Percentiles rank a stretch among this genome's conserved stretches.
These are phyloP conservation scores for Chamaetylas fuelleborni DNA, from an alignment of 2,113 vertebrate species.

Conservation along the genomic window DNA sequence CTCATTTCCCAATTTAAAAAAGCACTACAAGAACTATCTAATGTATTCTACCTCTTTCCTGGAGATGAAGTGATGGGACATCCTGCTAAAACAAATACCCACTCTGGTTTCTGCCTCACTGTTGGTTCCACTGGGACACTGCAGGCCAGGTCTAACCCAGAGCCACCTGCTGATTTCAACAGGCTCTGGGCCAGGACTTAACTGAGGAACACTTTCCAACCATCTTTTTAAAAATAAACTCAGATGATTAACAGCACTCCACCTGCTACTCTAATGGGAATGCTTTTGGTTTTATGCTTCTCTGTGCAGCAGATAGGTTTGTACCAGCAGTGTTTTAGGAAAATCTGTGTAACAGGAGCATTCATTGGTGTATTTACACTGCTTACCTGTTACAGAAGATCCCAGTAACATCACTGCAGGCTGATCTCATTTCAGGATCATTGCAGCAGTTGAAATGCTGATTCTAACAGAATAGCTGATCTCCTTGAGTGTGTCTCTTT, in stretches of 20 bases:
- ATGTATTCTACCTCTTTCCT: background rate
- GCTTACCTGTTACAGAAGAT: background rate
- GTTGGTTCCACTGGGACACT: background rate
- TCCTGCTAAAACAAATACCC: background rate
- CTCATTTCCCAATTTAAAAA: background rate
- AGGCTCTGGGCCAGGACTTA: background rate
- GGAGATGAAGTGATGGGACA: background rate
- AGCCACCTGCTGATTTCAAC: background rate
- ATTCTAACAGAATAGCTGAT: background rate
- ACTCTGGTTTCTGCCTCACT: background rate
- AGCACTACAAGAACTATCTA: background rate
- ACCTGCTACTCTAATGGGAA: background rate
- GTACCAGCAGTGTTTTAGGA: background rate
- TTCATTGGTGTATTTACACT: background rate
- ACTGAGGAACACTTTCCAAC: background rate
- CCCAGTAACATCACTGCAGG: background rate
- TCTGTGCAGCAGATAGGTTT: background rate
- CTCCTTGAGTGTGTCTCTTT: background rate
- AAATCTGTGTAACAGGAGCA: background rate
- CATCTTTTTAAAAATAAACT: background rate
- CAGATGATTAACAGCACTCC: background rate
- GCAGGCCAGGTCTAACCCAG: background rate
- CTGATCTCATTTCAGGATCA: background rate
- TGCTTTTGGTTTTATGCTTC: background rate
- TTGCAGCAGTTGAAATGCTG: background rate